These are phyloP conservation scores for Luperina nickerlii DNA, from an alignment of 2,888 invertebrate species.

Conservation along the genomic window DNA sequence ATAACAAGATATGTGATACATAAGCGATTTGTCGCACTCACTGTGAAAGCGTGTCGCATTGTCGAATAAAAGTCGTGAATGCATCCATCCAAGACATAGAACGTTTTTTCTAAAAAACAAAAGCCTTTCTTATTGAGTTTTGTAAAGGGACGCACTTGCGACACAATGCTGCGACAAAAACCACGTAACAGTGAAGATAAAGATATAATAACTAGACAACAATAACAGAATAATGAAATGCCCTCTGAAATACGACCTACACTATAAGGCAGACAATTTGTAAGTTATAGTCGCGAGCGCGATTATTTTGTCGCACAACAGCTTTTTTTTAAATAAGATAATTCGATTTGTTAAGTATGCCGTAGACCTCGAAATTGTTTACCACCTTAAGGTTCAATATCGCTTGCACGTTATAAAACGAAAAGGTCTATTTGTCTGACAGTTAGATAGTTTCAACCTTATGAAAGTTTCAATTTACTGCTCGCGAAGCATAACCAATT, in stretches of 20 bases:
- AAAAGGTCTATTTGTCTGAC: neutral
- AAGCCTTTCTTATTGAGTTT: neutral
- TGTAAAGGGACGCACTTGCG: neutral
- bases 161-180: constrained; percentile 32
- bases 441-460: neutral
- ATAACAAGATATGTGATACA: constrained; percentile 58
- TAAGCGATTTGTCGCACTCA: constrained; percentile 43
- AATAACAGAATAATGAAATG: constrained; percentile 57
- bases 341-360: neutral
- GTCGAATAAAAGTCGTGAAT: neutral
- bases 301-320: constrained; percentile 51
- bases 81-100: neutral
- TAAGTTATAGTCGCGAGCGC: constrained; percentile 37
- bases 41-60: neutral
- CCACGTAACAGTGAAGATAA: constrained; percentile 39
- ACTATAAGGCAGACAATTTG: constrained; percentile 60
- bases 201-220: constrained; percentile 54
- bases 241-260: constrained; percentile 48
- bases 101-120: neutral
- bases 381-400: neutral
- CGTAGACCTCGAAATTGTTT: neutral
- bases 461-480: too few species aligned
- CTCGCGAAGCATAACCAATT: too few species aligned
- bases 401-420: neutral
- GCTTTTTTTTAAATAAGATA: neutral